Evolutionary conservation across 2,888 invertebrate genomes (phyloP), one percentile per base, ranked within the genome.

Genomic region (Steromphala cineraria): DNA sequence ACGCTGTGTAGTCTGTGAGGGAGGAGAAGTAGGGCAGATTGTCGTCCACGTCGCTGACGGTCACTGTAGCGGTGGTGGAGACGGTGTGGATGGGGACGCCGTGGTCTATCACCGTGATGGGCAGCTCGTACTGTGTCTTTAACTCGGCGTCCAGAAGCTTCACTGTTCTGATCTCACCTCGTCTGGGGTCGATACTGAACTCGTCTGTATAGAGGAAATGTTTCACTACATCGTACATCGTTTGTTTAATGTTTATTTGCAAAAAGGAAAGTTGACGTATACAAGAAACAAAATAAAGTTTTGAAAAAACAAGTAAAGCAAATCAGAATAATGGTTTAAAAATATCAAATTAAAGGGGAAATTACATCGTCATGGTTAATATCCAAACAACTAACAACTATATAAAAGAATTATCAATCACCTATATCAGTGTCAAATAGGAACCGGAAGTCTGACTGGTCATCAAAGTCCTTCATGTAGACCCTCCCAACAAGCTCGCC

Each of bases 21-120:
- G 83, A 81, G 7, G 46, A 97, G 92, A 98, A 98, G 86, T 97
- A 95, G 0, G 98, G 98, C 7, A 98, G 98, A 93, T 98, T 98
- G 93, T 98, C 98, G 93, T 98, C 98, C 94, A 97, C 97, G 79
- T 93, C 93, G 46, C 21, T 74, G 17, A 74, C 46, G 2, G n/a
- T 74, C 0, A 74, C 71, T 7, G 71, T 74, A n/a, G 46, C 71
- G 15, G 46, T 74, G 71, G 71, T 40, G 13, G 71, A 74, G n/a
- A 46, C 36, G 0, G 71, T 74, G 71, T 40, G 40, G n/a, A 40
- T 46, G 8, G 71, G 71, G n/a, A 40, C 19, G n/a, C 71, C 71
- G 46, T 36, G n/a, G 40, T 74, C 71, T 28, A 46, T 74, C 31
- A 74, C 36, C 1, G 46, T 40, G n/a, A 74, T 74, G n/a, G 36